Base-by-base conservation (phyloP, 2,113 vertebrate genomes). In the Corythaeola cristata region DNA sequence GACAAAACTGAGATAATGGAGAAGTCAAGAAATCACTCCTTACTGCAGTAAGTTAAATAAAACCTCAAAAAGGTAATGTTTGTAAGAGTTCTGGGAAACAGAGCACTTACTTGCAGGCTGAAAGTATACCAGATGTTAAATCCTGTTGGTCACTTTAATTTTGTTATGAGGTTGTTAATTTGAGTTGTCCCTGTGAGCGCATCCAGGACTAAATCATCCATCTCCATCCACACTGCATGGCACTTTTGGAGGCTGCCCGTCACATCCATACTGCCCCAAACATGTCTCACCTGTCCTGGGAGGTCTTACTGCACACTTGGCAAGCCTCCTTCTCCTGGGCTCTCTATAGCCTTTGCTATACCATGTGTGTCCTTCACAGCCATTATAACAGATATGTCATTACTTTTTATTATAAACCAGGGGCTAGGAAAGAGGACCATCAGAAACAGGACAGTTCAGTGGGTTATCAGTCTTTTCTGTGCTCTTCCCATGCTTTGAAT, bases 261-360 rank as follows among this genome's bases (percentile, higher is more conserved):
- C 35, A 37, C 0, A 0, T 32, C 26, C 1, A 0, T 32, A 23
- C 32, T 44, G 28, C 15, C 35, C 27, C 71, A 83, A 60, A 64
- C 15, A 19, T 5, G 14, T 35, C 60, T 64, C 53, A 53, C 30
- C 33, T 69, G 23, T 73, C 45, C 75, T 82, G 8, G 15, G 33
- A 72, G 22, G 21, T 45, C 35, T 64, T 7, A 27, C 39, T 35
- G 33, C 35, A 64, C 15, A 7, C 44, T 23, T 68, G 15, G 19
- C 26, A 39, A 75, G 23, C 15, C 9, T 21, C 39, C 55, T 33
- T 27, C 35, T 89, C 66, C 60, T 12, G 37, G 9, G 44, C 2
- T 72, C 14, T 71, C 66, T 49, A 3, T 5, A 53, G 28, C 8
- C 60, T 49, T 23, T 71, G 73, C 49, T 26, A 7, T 53, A 60